These are phyloP conservation scores for Melitaea athalia DNA, from an alignment of 2,888 invertebrate genomes.

Conservation along the genomic window DNA sequence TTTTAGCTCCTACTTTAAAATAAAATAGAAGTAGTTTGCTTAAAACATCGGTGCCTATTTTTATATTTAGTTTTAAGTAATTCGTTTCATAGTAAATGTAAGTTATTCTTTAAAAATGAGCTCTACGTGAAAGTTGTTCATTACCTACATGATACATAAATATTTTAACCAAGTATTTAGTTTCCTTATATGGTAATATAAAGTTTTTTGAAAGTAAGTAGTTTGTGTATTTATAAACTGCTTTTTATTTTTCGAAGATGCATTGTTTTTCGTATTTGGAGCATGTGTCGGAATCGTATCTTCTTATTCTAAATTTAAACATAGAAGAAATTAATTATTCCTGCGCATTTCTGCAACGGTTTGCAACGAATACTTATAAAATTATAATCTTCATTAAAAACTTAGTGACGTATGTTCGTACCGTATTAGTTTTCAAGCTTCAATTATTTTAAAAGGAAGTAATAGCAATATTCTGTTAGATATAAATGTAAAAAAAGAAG, in stretches of 20 bases:
- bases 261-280: neutral
- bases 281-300: neutral
- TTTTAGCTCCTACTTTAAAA: conserved; percentile 37
- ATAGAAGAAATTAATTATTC: no score
- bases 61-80: conserved; percentile 45
- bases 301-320: no score
- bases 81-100: conserved; percentile 43
- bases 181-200: neutral
- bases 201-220: neutral
- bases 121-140: neutral
- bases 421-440: no score
- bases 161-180: neutral
- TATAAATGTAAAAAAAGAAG: no score
- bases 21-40: conserved; percentile 64
- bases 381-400: no score
- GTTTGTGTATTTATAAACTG: neutral
- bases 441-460: no score
- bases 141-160: neutral
- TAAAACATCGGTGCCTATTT: conserved; percentile 70
- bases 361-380: no score
- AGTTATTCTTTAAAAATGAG: conserved; percentile 25
- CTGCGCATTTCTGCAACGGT: no score
- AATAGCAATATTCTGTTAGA: no score
- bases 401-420: no score
- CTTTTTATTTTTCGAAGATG: neutral